Percentiles rank a stretch among this genome's conserved stretches.
Evolutionary conservation across 2,888 invertebrate species (phyloP).

Genomic region (Drosophila nr. medialis): DNA sequence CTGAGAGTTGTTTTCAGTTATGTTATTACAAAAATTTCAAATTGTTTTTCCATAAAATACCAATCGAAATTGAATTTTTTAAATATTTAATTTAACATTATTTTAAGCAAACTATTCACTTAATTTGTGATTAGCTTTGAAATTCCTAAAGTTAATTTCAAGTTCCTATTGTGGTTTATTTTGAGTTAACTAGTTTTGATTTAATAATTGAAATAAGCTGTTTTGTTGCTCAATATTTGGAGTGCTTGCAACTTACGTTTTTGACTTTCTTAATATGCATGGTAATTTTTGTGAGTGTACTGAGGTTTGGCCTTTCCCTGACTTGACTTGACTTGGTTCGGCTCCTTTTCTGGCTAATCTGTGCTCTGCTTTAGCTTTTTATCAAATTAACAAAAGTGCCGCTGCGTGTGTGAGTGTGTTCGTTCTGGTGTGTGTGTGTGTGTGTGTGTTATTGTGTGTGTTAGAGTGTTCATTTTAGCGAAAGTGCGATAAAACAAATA

Average conservation of each 20-base stretch:
- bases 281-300: conserved; percentile 33
- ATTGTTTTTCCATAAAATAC: no score
- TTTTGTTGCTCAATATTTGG: not conserved
- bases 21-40: no score
- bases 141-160: not conserved
- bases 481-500: conserved; percentile 83
- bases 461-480: conserved; percentile 77
- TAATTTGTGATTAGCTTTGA: not conserved
- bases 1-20: no score
- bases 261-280: not conserved
- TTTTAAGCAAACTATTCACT: not conserved
- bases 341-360: conserved; percentile 63
- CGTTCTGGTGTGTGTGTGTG: conserved; percentile 21
- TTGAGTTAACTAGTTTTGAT: not conserved
- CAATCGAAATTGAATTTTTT: no score
- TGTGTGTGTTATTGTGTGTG: conserved; percentile 23
- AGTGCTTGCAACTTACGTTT: fast-evolving
- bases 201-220: not conserved
- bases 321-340: conserved; percentile 40
- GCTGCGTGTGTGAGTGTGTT: conserved; percentile 32
- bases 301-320: conserved; percentile 34
- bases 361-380: conserved; percentile 75
- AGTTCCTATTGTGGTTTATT: not conserved
- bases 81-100: no score
- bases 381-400: conserved; percentile 83